These are phyloP conservation scores for Pelobates cultripes DNA, from an alignment of 2,797 vertebrate genomes.

Conservation along the genomic window DNA sequence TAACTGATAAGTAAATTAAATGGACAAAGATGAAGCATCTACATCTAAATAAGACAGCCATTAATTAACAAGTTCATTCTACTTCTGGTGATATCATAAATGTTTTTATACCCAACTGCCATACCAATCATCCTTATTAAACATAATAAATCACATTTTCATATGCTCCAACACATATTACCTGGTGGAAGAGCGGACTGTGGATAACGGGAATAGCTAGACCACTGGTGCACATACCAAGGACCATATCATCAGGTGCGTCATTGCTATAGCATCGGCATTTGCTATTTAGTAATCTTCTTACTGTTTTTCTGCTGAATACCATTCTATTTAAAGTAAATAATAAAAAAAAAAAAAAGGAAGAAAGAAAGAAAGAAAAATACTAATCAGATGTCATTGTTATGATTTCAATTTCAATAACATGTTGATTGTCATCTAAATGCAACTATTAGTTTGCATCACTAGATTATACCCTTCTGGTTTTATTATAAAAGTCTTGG, in stretches of 20 bases:
- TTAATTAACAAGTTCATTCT: too few species aligned
- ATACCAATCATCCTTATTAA: too few species aligned
- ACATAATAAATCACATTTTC: too few species aligned
- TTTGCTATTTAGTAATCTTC: constrained; percentile 81
- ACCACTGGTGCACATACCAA: constrained; percentile 95
- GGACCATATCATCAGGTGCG: constrained; percentile 95
- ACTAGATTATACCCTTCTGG: too few species aligned
- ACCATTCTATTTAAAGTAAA: constrained; percentile 80
- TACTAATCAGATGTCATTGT: background rate
- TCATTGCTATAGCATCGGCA: constrained; percentile 95
- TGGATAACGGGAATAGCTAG: constrained; percentile 87
- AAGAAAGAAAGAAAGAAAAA: background rate
- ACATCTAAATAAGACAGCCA: too few species aligned
- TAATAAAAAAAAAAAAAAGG: background rate
- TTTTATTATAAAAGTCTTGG: too few species aligned
- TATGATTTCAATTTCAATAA: background rate
- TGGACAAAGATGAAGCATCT: too few species aligned
- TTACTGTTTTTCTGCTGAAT: constrained; percentile 87
- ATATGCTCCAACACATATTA: constrained; percentile 55
- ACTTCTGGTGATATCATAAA: too few species aligned
- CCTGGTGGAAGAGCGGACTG: constrained; percentile 96
- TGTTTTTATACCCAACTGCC: too few species aligned
- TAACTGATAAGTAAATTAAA: too few species aligned
- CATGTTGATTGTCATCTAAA: background rate
- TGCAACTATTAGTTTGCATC: too few species aligned